Base-by-base conservation (phyloP, 2,888 invertebrate species). In the Orthosia gothica region DNA sequence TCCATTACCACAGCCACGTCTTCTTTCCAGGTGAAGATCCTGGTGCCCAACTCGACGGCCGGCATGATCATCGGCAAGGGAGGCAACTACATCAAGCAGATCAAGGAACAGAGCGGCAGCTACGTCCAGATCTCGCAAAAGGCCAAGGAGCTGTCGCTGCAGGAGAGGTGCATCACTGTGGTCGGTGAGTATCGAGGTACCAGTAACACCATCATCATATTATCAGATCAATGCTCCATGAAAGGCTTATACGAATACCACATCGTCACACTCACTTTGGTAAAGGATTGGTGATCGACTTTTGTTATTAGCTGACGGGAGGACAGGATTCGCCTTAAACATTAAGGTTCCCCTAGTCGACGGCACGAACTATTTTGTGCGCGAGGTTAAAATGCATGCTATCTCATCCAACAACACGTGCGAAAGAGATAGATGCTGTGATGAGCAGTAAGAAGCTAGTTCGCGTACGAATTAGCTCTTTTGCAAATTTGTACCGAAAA, bases 61-160 rank as follows among this genome's bases (percentile, higher is more conserved):
- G 99, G 99, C 90, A 99, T 99, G 99, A 99, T 99, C 88, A 99
- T 99, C 92, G 99, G 99, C 90, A 99, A 99, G 95, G 99, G 98
- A 74, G 99, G 99, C 89, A 98, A 99, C 96, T 99, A 98, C 94
- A 99, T 99, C 91, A 99, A 99, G 95, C 99, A 99, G 97, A 98
- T 99, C 90, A 99, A 99, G 95, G 99, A 99, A 94, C 98, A 98
- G 92, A 99, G 99, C 92, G 99, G 99, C 91, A 99, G 99, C 88
- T 99, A 99, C 96, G 99, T 99, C 87, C 99, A 99, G 97, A 99
- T 99, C 92, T 99, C 99, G 91, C 99, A 99, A 96, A 99, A 99
- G 95, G 98, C 99, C 88, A 99, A 99, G 97, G 99, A 99, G 93
- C 97, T 99, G 74, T 98, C 98, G 88, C 97, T 99, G 83, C 98